Evolutionary conservation across 2,888 invertebrate genomes (phyloP).

Genomic region (Acronicta psi): DNA sequence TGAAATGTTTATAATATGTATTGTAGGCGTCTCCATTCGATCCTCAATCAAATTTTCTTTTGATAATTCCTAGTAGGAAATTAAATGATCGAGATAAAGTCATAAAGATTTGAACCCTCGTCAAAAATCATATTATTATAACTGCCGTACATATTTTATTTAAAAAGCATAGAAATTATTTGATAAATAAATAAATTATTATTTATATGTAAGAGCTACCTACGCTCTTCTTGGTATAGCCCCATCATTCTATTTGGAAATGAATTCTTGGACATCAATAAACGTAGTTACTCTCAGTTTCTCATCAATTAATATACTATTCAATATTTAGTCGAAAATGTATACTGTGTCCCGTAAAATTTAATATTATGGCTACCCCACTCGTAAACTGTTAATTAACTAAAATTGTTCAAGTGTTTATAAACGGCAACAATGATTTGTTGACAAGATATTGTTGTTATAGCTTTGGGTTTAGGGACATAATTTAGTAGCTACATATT

Average conservation of each 20-base stretch:
- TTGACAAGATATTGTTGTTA: slow-evolving; percentile 1
- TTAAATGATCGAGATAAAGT: background rate
- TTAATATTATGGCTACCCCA: slow-evolving; percentile 15
- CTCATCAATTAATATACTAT: too few relatives aligned
- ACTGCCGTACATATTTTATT: background rate
- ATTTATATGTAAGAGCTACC: too few relatives aligned
- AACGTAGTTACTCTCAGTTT: too few relatives aligned
- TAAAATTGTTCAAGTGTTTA: slow-evolving; percentile 68
- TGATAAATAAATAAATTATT: too few relatives aligned
- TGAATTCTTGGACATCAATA: too few relatives aligned
- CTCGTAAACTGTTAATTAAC: slow-evolving; percentile 63
- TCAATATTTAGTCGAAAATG: too few relatives aligned
- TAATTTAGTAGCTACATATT: too few relatives aligned
- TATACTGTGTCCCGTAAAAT: slow-evolving; percentile 1
- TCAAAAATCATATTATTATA: background rate
- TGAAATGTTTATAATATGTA: too few relatives aligned
- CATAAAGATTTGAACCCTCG: background rate
- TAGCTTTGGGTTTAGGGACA: too few relatives aligned
- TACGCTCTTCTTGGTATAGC: too few relatives aligned
- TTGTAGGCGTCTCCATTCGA: background rate
- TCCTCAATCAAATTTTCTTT: background rate
- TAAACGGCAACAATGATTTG: slow-evolving; percentile 62
- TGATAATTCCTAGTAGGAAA: background rate
- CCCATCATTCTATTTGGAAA: too few relatives aligned
- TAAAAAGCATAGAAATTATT: background rate